A percentile compares a stretch with the other conserved stretches of the same genome.
phyloP scores from a whole-genome alignment of 1,140 invertebrate genomes.

The Drosophila rufa region DNA sequence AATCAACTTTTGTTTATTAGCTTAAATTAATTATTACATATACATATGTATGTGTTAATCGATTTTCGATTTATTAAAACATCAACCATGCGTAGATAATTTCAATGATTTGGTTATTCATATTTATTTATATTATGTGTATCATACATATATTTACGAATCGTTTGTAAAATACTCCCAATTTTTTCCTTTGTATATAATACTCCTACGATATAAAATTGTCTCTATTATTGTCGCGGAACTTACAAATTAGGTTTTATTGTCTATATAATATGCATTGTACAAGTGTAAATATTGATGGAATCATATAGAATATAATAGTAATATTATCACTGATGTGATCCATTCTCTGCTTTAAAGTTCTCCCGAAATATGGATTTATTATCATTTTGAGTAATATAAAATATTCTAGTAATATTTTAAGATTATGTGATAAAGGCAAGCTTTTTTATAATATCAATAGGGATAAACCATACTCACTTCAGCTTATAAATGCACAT shows the following conservation, averaged over 20 bases:
- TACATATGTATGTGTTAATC: slow-evolving; percentile 1
- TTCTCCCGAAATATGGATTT: background rate
- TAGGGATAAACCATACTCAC: background rate
- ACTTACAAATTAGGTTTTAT: slow-evolving; percentile 46
- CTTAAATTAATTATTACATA: slow-evolving; percentile 18
- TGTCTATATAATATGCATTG: slow-evolving; percentile 38
- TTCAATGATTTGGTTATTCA: slow-evolving; percentile 17
- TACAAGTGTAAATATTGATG: slow-evolving; percentile 2
- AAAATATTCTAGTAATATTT: background rate
- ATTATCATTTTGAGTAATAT: background rate
- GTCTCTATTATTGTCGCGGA: slow-evolving; percentile 58
- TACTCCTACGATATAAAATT: slow-evolving; percentile 24
- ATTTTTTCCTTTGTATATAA: slow-evolving; percentile 20
- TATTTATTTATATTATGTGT: slow-evolving; percentile 7
- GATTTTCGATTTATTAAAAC: slow-evolving; percentile 47
- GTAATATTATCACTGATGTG: background rate
- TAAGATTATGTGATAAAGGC: background rate
- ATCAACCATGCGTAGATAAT: slow-evolving; percentile 73
- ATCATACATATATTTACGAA: slow-evolving; percentile 5
- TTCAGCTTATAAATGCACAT: slow-evolving; percentile 5
- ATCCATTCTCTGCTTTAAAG: background rate
- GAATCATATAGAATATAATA: slow-evolving; percentile 1
- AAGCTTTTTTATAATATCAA: background rate
- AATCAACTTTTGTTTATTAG: slow-evolving; percentile 49
- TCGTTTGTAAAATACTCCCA: slow-evolving; percentile 16